Base-by-base conservation (phyloP, 1,140 invertebrate species). In the Caenorhabditis briggsae region DNA sequence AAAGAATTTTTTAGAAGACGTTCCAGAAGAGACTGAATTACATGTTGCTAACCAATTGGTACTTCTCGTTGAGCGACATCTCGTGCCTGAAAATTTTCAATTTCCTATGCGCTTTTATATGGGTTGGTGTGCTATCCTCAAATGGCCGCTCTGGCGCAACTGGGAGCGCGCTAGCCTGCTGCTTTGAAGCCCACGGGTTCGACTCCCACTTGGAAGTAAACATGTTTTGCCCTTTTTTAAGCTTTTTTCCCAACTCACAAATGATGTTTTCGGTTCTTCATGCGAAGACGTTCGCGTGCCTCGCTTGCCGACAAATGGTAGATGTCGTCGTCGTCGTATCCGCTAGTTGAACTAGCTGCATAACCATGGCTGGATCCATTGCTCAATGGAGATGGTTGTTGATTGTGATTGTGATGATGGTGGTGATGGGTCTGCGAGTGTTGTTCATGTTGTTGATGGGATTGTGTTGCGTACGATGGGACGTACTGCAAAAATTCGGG, bases 271-370 rank as follows among this genome's bases (percentile, higher is more conserved):
- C 84, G 70, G 48, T 91, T 90, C 48, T 87, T 70, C 25, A 78
- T 61, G 20, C 78, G 74, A 59, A 91, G 85, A 18, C 48, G 65
- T 82, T 87, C 89, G 18, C 89, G 89, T 16, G 91, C 91, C 85
- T 92, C 92, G 55, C 90, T 89, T 25, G 91, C 91, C 82, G 88
- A 92, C 86, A 92, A 64, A 50, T 87, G 87, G 82, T 91, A 91
- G 84, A 91, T 91, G 61, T 90, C 90, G 46, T 78, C 25, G n/a
- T 64, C 58, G 43, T 82, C 82, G 55, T 65, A 65, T 65, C 50
- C 70, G 14, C 70, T 78, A 50, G 70, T 78, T n/a, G 70, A 78
- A n/a, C 70, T 78, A 6, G 70, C 70, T 9, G 70, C 70, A 25
- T 78, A 78, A 50, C 70, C 70, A 25, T 78, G 70, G n/a, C 70